Evolutionary conservation across 1,140 invertebrate species (phyloP), one percentile per base, ranked within the genome.

Genomic region (Saccostrea glomerata): DNA sequence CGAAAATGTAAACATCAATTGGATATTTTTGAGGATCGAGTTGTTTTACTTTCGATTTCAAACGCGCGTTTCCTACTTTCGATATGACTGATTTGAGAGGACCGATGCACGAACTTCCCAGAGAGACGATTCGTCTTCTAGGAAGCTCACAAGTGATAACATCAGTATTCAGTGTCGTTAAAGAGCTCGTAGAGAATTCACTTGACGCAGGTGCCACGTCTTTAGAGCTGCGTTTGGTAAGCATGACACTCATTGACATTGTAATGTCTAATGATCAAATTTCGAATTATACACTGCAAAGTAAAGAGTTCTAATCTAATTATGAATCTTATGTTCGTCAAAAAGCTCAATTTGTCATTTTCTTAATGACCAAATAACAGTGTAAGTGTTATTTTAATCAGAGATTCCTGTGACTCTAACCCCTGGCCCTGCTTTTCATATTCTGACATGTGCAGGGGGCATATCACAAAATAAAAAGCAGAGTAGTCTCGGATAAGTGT

Each of bases 171-270:
- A 96, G 94, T 92, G 96, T 95, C 23, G 95, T 96, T 0, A 97
- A 97, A 93, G 96, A 97, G 94, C 93, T 97, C 11, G 89, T 97
- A 20, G 96, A 97, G 94, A 97, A 97, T 95, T 92, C 96, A 9
- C 89, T 97, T 9, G 96, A 97, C 94, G 96, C 96, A 58, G 93
- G 93, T 84, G 95, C 96, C 4, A 95, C 95, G 60, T 93, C 92
- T 88, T 92, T 97, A 17, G 96, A 96, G 83, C 89, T 96, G 30
- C 95, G 93, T 91, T 86, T 96, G 91, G 95, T 96, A 92, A 84
- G 11, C 17, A 60, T 47, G 9, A 47, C 47, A 9, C 1, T 36
- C 30, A 36, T 36, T 36, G 30, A 36, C 30, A 36, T 36, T 36
- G 30, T 36, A 36, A 36, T 36, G 30, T 36, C 30, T 36, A 36